phyloP scores from a whole-genome alignment of 2,113 vertebrate species.

The Lasiurus borealis region DNA sequence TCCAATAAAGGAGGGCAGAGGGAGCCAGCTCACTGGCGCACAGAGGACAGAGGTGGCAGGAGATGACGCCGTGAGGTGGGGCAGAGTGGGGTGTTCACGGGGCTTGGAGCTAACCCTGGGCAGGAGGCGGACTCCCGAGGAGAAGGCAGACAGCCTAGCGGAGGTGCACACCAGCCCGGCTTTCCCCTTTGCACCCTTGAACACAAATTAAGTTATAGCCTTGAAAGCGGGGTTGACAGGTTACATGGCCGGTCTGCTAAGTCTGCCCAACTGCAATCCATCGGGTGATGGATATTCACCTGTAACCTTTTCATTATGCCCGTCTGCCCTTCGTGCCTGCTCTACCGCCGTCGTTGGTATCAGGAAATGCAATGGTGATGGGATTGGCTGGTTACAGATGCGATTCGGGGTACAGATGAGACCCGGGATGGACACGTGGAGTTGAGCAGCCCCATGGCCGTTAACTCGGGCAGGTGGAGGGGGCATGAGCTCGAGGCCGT shows the following conservation, averaged over 20 bases:
- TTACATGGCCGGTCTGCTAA: neutral
- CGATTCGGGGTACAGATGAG: neutral
- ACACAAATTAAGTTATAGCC: slow-evolving; percentile 58
- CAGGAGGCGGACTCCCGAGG: fast-evolving
- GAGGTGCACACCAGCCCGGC: neutral
- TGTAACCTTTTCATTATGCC: slow-evolving; percentile 71
- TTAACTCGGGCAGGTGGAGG: neutral
- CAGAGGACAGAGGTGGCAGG: fast-evolving
- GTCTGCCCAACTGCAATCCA: slow-evolving; percentile 58
- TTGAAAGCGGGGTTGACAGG: slow-evolving; percentile 54
- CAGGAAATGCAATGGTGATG: slow-evolving; percentile 2
- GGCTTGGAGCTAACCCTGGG: neutral
- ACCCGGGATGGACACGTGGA: neutral
- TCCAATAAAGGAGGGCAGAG: neutral
- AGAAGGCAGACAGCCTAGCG: neutral
- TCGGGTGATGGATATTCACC: slow-evolving; percentile 68
- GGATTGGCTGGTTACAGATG: neutral
- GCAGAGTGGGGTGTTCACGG: fast-evolving
- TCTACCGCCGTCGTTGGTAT: neutral
- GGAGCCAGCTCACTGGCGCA: neutral
- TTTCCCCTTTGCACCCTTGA: fast-evolving
- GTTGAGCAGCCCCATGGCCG: neutral
- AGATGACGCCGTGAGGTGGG: neutral
- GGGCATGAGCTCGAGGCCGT: fast-evolving
- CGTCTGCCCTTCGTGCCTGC: slow-evolving; percentile 48